These are phyloP conservation scores for Trachelus troglodyta DNA, from an alignment of 2,888 invertebrate genomes.

Conservation along the genomic window DNA sequence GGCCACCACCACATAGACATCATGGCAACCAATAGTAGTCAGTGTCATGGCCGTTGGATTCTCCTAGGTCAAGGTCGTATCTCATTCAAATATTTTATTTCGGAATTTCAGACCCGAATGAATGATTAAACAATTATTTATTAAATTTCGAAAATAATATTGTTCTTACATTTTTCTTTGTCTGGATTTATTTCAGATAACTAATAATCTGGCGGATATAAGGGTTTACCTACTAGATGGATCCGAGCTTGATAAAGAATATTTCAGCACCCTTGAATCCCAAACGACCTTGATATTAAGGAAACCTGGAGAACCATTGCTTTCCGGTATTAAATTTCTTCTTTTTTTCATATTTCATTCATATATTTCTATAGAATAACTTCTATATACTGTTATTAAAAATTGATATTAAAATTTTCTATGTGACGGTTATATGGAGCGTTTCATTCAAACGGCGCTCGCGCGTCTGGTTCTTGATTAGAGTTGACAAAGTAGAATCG, in stretches of 20 bases:
- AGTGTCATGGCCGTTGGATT: conserved; percentile 38
- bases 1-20: conserved; percentile 4
- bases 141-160: not conserved
- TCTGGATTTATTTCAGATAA: conserved; percentile 1
- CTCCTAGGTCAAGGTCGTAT: conserved; percentile 35
- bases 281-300: conserved; percentile 79
- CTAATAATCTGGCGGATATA: conserved; percentile 45
- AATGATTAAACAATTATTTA: not conserved
- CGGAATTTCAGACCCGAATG: conserved; percentile 8
- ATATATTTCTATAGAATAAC: not conserved
- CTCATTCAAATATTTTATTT: not conserved
- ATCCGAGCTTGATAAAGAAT: conserved; percentile 75
- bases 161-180: not conserved
- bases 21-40: not conserved
- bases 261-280: conserved; percentile 78
- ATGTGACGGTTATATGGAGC: not conserved
- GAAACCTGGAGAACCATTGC: conserved; percentile 59
- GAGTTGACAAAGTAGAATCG: not conserved
- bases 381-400: not conserved
- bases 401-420: not conserved
- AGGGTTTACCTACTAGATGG: conserved; percentile 59
- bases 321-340: conserved; percentile 56
- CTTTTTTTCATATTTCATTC: not conserved
- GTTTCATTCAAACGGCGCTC: not conserved
- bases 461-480: not conserved